These are phyloP conservation scores for Hydrozoanthus tunicans DNA, from an alignment of 64 coral and sea anemone genomes.

Conservation along the genomic window DNA sequence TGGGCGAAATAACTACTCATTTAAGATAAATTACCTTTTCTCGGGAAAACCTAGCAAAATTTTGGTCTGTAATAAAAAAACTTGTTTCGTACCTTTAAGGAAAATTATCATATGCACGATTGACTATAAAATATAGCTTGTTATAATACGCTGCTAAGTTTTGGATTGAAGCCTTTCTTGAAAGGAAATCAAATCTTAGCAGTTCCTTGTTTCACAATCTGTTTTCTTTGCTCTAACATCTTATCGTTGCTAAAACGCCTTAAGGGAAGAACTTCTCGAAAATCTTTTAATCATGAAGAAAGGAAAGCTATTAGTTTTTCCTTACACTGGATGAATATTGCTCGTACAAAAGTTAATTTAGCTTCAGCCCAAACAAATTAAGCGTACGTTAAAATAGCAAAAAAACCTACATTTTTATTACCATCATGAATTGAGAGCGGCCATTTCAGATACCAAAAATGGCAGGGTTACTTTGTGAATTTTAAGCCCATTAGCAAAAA, in stretches of 20 bases:
- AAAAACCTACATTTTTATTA: background rate
- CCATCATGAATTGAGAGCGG: background rate
- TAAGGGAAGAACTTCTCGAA: background rate
- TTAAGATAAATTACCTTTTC: background rate
- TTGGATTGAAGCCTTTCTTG: no score
- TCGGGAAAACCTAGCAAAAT: background rate
- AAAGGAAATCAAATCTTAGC: background rate
- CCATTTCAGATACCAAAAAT: constrained; percentile 21
- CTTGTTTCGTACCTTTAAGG: background rate
- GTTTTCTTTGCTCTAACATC: background rate
- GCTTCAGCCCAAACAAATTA: constrained; percentile 26
- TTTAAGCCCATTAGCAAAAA: background rate
- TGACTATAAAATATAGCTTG: no score
- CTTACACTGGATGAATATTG: background rate
- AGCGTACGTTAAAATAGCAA: background rate
- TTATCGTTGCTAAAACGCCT: background rate
- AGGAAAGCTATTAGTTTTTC: constrained; percentile 18
- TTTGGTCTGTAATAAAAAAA: background rate
- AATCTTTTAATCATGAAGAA: constrained; percentile 19
- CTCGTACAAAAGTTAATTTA: constrained; percentile 12
- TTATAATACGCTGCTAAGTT: no score
- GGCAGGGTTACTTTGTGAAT: constrained; percentile 14
- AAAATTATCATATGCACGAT: no score
- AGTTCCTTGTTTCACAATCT: background rate
- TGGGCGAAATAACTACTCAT: background rate